phyloP scores from a whole-genome alignment of 2,113 vertebrate genomes.

The Phodopus roborovskii region DNA sequence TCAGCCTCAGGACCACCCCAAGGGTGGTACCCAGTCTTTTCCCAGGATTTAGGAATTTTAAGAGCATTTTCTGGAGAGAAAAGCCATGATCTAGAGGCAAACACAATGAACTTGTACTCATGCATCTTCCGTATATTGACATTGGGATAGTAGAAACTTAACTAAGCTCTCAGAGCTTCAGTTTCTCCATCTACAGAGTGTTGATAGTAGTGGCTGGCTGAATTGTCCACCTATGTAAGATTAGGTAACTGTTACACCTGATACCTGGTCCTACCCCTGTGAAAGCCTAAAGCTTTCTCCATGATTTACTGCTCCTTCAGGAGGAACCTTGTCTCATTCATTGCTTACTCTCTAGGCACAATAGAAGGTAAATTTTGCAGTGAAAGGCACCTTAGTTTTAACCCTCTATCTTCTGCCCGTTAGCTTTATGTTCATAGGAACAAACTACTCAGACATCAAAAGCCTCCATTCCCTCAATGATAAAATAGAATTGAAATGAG shows the following conservation, averaged over 20 bases:
- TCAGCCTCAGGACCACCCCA: background rate
- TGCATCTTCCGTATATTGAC: background rate
- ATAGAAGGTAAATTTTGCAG: background rate
- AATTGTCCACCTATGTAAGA: background rate
- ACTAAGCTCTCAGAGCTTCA: background rate
- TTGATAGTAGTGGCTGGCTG: background rate
- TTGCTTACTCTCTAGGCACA: background rate
- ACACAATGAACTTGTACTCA: background rate
- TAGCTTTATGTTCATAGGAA: background rate
- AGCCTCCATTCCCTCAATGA: background rate
- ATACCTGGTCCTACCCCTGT: background rate
- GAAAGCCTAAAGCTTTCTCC: background rate
- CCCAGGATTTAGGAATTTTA: background rate
- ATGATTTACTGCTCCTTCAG: background rate
- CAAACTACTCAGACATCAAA: background rate
- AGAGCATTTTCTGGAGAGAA: background rate
- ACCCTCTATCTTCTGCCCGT: background rate
- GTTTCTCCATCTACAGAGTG: background rate
- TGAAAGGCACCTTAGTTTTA: background rate
- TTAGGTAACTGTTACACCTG: background rate
- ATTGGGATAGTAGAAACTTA: background rate
- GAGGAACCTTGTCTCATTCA: background rate
- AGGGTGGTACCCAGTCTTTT: background rate
- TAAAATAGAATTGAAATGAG: background rate
- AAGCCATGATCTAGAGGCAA: background rate